A percentile compares a stretch with the other conserved stretches of the same genome.
Conservation (phyloP, 2,888 invertebrate species). For the Selenia dentaria region DNA sequence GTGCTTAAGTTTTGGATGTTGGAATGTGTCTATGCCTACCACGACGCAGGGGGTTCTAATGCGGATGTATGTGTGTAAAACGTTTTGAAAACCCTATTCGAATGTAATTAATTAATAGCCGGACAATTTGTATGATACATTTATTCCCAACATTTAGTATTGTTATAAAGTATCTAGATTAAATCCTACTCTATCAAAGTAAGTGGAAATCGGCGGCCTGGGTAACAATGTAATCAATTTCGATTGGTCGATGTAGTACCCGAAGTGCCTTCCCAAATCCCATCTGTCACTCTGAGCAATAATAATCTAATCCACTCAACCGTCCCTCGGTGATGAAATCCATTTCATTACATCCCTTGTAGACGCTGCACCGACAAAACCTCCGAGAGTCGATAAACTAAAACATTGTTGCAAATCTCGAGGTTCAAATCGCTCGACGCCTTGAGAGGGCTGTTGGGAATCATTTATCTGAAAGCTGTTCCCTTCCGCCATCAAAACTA, state of each 20-base stretch:
- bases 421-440: slow-evolving; percentile 47
- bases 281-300: slow-evolving; percentile 45
- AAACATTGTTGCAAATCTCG: slow-evolving; percentile 73
- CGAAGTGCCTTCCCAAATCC: slow-evolving; percentile 37
- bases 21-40: no score
- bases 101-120: no score
- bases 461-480: slow-evolving; percentile 80
- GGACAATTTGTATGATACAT: no score
- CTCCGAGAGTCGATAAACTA: slow-evolving; percentile 59
- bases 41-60: no score
- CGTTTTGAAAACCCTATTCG: no score
- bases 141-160: no score
- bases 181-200: slow-evolving; percentile 6
- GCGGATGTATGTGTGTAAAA: no score
- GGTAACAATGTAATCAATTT: slow-evolving; percentile 37
- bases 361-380: slow-evolving; percentile 62
- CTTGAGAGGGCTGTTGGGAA: slow-evolving; percentile 51
- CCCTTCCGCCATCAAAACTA: slow-evolving; percentile 81
- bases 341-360: slow-evolving; percentile 70
- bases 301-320: slow-evolving; percentile 71
- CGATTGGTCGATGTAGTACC: slow-evolving; percentile 27
- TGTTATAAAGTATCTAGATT: no score
- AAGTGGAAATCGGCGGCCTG: slow-evolving; percentile 25
- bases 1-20: no score
- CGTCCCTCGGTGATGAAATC: slow-evolving; percentile 56